Evolutionary conservation across 2,888 invertebrate genomes (phyloP).

Genomic region (Megamerina dolium): DNA sequence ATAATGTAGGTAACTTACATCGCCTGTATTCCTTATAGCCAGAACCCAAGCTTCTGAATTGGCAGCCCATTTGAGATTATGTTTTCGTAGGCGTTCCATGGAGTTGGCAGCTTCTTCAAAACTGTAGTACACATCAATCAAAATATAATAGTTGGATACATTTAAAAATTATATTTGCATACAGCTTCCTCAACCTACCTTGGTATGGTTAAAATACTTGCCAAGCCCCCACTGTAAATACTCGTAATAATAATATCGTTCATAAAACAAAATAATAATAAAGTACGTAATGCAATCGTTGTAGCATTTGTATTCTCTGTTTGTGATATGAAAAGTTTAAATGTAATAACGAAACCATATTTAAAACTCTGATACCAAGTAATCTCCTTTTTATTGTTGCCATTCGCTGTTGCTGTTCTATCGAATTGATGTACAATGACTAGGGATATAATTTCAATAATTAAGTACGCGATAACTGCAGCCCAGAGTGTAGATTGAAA

Average conservation of each 20-base stretch:
- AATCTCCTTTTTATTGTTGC: not conserved
- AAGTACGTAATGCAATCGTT: slow-evolving; percentile 32
- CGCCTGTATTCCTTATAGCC: slow-evolving; percentile 54
- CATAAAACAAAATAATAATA: slow-evolving; percentile 40
- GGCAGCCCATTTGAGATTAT: slow-evolving; percentile 59
- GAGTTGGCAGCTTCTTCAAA: slow-evolving; percentile 60
- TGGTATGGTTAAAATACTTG: slow-evolving; percentile 63
- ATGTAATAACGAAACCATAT: slow-evolving; percentile 27
- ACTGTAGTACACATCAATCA: slow-evolving; percentile 27
- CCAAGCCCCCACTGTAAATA: slow-evolving; percentile 61
- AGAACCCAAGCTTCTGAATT: slow-evolving; percentile 64
- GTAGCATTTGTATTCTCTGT: slow-evolving; percentile 23
- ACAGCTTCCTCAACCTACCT: no score
- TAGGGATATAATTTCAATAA: slow-evolving; percentile 50
- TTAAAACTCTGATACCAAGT: slow-evolving; percentile 29
- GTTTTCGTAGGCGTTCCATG: slow-evolving; percentile 56
- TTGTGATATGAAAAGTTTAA: slow-evolving; percentile 40
- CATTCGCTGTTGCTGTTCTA: not conserved
- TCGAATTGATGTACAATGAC: slow-evolving; percentile 27
- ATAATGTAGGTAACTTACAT: no score
- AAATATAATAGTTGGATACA: no score
- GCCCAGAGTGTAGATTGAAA: slow-evolving; percentile 57
- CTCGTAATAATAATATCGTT: slow-evolving; percentile 58
- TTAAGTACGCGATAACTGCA: slow-evolving; percentile 51
- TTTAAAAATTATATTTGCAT: no score